Base-by-base conservation (phyloP, 2,797 vertebrate species). In the Silurus lanzhouensis region DNA sequence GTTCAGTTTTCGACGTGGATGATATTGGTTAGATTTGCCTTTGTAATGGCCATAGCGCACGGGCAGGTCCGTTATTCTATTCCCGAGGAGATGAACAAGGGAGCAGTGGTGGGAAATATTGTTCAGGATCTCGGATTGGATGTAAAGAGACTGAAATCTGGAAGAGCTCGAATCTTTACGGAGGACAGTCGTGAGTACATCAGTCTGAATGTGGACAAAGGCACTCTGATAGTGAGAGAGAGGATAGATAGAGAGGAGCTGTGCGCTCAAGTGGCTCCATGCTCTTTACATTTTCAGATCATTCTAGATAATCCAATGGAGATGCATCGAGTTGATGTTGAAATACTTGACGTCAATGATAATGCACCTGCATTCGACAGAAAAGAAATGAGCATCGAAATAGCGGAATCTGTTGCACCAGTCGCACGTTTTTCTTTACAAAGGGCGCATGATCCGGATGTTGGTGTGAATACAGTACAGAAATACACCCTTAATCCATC, bases 71-170 rank as follows among this genome's bases (percentile, higher is more conserved):
- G 31, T 38, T 89, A 6, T 90, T 64, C 91, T 93, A 93, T 74
- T 94, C 94, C 77, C 93, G 93, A 0, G 93, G 93, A 85, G 93
- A 91, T 68, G 93, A 94, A 90, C 94, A 94, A 58, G 91, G 93
- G 85, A 93, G 88, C 76, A 9, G n/a, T 93, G 52, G 92, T 95
- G 84, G 93, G 94, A 13, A 91, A 93, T 86, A 91, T 95, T 72
- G 76, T 89, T 72, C 90, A 91, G 83, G 93, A 95, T 74, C 83
- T 95, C 4, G 92, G 92, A 5, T 87, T 95, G 83, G 90, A 94
- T 86, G 81, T 92, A n/a, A 76, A 66, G 52, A 90, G 93, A 75
- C 88, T 94, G 84, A 87, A 78, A 60, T 88, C 88, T 83, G 91
- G 87, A 3, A 88, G 91, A 70, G 92, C 92, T 71, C 91, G 93